Conservation (phyloP, 2,113 vertebrate genomes). For the Sander lucioperca region DNA sequence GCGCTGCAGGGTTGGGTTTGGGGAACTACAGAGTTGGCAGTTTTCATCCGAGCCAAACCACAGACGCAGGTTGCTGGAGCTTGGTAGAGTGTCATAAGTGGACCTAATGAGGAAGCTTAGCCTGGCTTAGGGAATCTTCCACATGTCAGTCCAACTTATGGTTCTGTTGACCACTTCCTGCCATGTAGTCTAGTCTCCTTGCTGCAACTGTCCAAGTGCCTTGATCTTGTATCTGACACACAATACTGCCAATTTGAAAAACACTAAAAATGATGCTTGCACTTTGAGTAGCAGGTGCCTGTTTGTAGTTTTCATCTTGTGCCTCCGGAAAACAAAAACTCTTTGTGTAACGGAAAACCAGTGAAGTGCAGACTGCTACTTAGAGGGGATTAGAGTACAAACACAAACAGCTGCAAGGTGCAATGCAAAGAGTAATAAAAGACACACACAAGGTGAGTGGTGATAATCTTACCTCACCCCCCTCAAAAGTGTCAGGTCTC, state of each 20-base stretch:
- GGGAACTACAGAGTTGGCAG: neutral
- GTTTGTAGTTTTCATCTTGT: neutral
- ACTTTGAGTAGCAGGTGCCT: constrained; percentile 7
- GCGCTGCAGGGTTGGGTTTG: too few species aligned
- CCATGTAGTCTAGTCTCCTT: too few species aligned
- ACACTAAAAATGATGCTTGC: neutral
- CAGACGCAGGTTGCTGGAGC: neutral
- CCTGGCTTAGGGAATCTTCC: neutral
- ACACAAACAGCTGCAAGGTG: constrained; percentile 58
- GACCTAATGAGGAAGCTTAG: neutral
- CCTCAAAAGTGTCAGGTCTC: constrained; percentile 36
- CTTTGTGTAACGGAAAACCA: constrained; percentile 44
- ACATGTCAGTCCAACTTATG: neutral
- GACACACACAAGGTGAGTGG: neutral
- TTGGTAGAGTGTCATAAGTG: neutral
- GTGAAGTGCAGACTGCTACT: constrained; percentile 20
- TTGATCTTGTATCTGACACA: neutral
- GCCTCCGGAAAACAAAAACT: constrained; percentile 32
- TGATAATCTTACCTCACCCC: constrained; percentile 15
- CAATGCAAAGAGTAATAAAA: neutral
- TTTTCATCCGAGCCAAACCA: neutral
- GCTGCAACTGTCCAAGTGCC: too few species aligned
- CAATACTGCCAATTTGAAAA: neutral
- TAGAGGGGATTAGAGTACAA: constrained; percentile 38
- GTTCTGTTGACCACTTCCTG: too few species aligned